Evolutionary conservation across 1,140 invertebrate species (phyloP).

Genomic region (Bombus balteatus): DNA sequence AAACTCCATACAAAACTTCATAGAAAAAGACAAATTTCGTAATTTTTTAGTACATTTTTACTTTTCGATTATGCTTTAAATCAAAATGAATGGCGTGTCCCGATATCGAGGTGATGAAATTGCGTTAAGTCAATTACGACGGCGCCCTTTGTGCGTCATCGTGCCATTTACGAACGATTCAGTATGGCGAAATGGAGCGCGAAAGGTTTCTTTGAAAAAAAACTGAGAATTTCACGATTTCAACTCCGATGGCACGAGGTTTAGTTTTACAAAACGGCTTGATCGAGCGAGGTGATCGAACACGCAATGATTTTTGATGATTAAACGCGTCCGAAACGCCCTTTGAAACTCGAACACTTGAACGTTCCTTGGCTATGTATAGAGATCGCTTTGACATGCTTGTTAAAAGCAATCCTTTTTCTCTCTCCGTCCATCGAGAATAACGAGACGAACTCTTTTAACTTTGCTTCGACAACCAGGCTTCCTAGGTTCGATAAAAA

Average conservation of each 20-base stretch:
- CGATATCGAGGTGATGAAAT: not conserved
- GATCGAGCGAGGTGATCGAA: not conserved
- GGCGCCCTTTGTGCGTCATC: conserved; percentile 4
- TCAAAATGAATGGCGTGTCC: not conserved
- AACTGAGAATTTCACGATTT: not conserved
- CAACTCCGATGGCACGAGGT: not conserved
- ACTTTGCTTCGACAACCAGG: not conserved
- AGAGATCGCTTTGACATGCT: not conserved
- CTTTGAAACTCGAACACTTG: conserved; percentile 1
- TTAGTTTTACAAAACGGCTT: conserved; percentile 12
- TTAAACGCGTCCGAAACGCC: conserved; percentile 10
- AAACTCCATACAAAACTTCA: not conserved
- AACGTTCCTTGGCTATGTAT: conserved; percentile 23
- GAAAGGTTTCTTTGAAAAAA: conserved; percentile 10
- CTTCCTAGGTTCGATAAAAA: not conserved
- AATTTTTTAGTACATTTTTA: too few species aligned
- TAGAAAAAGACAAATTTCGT: too few species aligned
- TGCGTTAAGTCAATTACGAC: conserved; percentile 28
- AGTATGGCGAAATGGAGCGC: not conserved
- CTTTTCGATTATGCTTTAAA: too few species aligned
- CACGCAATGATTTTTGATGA: not conserved
- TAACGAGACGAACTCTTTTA: conserved; percentile 11
- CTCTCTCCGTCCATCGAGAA: not conserved
- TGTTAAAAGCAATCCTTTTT: conserved; percentile 22
- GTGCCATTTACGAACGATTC: not conserved